Evolutionary conservation across 1,140 invertebrate species (phyloP).

Genomic region (Drosophila kepulauana): DNA sequence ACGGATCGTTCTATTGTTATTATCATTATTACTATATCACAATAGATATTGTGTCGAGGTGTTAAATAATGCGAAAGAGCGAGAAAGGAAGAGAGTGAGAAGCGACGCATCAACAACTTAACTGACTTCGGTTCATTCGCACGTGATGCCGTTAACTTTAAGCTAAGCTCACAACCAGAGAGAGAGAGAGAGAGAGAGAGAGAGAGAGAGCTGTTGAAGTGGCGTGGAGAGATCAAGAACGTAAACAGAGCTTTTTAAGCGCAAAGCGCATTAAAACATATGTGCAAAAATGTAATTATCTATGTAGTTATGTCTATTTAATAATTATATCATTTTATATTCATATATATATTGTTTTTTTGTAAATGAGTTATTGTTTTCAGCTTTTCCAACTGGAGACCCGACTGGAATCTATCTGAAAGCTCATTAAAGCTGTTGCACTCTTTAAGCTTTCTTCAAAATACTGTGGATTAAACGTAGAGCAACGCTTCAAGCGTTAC

Average conservation of each 20-base stretch:
- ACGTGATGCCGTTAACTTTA: slow-evolving; percentile 6
- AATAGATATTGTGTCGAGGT: slow-evolving; percentile 11
- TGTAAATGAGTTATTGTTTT: not conserved
- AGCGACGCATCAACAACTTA: not conserved
- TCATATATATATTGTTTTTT: not conserved
- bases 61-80: not conserved
- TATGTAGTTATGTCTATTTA: not conserved
- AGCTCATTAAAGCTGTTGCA: not conserved
- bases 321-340: not conserved
- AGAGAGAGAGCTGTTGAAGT: not conserved
- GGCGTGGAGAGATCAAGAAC: not conserved
- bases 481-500: not conserved
- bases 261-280: not conserved
- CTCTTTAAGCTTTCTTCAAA: not conserved
- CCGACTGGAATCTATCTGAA: too few relatives aligned
- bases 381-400: too few relatives aligned
- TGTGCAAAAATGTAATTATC: not conserved
- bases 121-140: slow-evolving; percentile 2
- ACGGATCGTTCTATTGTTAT: not conserved
- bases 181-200: not conserved
- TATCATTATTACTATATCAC: slow-evolving; percentile 8
- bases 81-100: not conserved
- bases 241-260: slow-evolving; percentile 1
- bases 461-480: not conserved
- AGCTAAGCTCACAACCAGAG: too few relatives aligned